Conservation (phyloP, 2,888 invertebrate genomes). For the Lucinisca nassula region DNA sequence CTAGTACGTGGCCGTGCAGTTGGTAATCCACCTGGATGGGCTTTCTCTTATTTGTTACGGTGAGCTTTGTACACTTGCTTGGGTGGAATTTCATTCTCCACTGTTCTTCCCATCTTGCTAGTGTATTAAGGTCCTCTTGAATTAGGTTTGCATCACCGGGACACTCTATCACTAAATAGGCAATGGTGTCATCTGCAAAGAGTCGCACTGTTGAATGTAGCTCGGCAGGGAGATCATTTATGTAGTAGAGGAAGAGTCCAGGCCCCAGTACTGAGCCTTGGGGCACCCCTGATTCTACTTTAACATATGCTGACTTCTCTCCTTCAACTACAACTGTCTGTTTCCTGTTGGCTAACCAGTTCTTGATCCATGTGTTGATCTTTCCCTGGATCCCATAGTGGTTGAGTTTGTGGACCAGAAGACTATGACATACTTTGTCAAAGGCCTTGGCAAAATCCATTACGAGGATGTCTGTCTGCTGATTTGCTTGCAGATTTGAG, state of each 20-base stretch:
- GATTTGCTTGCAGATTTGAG: not conserved
- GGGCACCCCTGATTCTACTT: not conserved
- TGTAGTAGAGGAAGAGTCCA: not conserved
- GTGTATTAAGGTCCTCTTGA: constrained; percentile 14
- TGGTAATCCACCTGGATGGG: not conserved
- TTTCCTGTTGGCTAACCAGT: not conserved
- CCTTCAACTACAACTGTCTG: not conserved
- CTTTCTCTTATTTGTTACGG: not conserved
- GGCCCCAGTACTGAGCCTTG: not conserved
- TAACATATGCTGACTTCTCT: not conserved
- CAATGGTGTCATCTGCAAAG: constrained; percentile 21
- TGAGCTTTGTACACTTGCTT: constrained; percentile 26
- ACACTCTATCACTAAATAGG: not conserved
- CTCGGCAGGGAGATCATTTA: constrained; percentile 11
- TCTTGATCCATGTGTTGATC: not conserved
- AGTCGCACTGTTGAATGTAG: constrained; percentile 6
- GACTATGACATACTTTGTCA: constrained; percentile 6
- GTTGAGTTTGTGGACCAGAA: constrained; percentile 1
- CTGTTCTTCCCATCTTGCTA: constrained; percentile 8
- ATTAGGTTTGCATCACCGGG: not conserved
- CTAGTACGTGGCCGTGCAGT: constrained; percentile 7
- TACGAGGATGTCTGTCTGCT: constrained; percentile 1
- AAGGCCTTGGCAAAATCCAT: constrained; percentile 33
- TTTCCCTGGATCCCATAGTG: constrained; percentile 16
- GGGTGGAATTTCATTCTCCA: constrained; percentile 31